These are phyloP conservation scores for Zonotrichia leucophrys DNA, from an alignment of 2,113 vertebrate genomes.

Conservation along the genomic window DNA sequence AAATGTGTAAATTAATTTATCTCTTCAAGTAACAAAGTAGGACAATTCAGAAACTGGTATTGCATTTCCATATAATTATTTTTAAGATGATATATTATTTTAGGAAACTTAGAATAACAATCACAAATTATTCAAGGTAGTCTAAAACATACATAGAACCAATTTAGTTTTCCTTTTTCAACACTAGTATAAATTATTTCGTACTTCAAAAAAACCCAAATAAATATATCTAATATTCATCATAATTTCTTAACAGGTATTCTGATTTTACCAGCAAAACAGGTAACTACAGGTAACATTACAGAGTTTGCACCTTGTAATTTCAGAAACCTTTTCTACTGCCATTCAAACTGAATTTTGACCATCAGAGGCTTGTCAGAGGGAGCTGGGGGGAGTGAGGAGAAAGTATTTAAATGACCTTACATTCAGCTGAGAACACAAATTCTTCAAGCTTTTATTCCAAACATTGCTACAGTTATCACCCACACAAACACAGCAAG, in stretches of 20 bases:
- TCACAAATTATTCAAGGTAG: background rate
- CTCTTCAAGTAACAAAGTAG: background rate
- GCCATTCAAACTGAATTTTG: background rate
- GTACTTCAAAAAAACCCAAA: background rate
- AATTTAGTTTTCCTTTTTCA: background rate
- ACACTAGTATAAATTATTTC: background rate
- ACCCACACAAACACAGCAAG: background rate
- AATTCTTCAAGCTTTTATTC: background rate
- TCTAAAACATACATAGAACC: background rate
- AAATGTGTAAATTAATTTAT: background rate
- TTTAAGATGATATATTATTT: background rate
- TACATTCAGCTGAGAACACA: background rate
- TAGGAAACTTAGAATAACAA: background rate
- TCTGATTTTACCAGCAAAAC: background rate
- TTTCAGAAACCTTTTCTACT: background rate
- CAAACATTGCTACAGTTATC: background rate
- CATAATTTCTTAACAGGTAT: background rate
- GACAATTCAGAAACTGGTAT: background rate
- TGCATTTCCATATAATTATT: background rate
- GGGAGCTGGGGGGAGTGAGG: accelerated
- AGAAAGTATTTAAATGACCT: background rate
- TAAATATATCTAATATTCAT: background rate
- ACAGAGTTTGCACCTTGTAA: background rate
- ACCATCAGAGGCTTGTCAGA: background rate
- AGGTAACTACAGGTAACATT: background rate